Percentiles rank a stretch among this genome's conserved stretches.
Conservation (phyloP, 2,113 vertebrate species). For the Notothenia rossii region DNA sequence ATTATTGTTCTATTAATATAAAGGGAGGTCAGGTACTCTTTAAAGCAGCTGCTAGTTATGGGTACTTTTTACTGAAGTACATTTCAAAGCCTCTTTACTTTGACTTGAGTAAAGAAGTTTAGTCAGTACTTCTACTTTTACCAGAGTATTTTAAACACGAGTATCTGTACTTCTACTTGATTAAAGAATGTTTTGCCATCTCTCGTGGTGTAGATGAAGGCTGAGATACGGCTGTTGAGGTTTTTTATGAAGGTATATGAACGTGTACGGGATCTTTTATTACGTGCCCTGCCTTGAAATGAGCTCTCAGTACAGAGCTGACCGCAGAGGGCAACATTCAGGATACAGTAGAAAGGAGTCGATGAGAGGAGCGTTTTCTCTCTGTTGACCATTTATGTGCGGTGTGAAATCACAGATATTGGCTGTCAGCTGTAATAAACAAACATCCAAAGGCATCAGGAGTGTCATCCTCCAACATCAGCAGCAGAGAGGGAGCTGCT, state of each 20-base stretch:
- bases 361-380: slow-evolving; percentile 32
- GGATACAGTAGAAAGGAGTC: slow-evolving; percentile 34
- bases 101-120: no score
- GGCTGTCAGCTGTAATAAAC: slow-evolving; percentile 40
- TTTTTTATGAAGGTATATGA: slow-evolving; percentile 47
- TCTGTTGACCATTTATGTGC: slow-evolving; percentile 39
- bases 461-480: slow-evolving; percentile 12
- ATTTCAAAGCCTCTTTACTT: no score
- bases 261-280: slow-evolving; percentile 31
- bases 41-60: no score
- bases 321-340: slow-evolving; percentile 60
- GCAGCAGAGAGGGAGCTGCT: slow-evolving; percentile 22
- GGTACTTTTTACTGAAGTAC: no score
- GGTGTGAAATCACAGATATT: slow-evolving; percentile 44
- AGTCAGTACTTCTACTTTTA: no score
- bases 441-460: slow-evolving; percentile 12
- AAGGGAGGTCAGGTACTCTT: no score
- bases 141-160: no score
- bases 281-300: slow-evolving; percentile 56
- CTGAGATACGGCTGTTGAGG: slow-evolving; percentile 38
- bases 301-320: slow-evolving; percentile 45
- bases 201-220: slow-evolving; percentile 11
- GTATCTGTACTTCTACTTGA: no score
- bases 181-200: no score
- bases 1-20: no score